phyloP scores from a whole-genome alignment of 2,113 vertebrate genomes.

The Scomber japonicus region DNA sequence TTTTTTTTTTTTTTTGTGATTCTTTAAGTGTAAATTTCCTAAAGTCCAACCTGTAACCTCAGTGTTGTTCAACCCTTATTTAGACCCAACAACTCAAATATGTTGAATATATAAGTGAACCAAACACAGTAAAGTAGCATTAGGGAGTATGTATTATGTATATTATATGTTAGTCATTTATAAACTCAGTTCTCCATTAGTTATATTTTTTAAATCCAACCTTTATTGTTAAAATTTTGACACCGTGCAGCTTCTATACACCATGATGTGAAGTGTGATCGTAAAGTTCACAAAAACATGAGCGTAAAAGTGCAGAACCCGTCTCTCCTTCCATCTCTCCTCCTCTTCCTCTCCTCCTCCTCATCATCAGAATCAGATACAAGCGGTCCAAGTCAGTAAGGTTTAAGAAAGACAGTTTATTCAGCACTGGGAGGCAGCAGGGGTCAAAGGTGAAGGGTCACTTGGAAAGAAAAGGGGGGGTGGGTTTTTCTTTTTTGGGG shows the following conservation, averaged over 20 bases:
- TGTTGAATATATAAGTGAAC: too few species aligned
- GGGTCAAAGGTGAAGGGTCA: slow-evolving; percentile 62
- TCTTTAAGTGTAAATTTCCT: too few species aligned
- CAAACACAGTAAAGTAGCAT: too few species aligned
- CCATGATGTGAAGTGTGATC: background rate
- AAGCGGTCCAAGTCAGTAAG: slow-evolving; percentile 65
- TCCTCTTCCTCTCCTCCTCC: too few species aligned
- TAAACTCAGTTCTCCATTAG: background rate
- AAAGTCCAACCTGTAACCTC: too few species aligned
- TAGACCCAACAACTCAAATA: too few species aligned
- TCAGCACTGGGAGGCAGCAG: slow-evolving; percentile 72
- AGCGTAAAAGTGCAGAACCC: background rate
- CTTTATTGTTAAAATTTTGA: slow-evolving; percentile 1
- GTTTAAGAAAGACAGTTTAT: slow-evolving; percentile 87
- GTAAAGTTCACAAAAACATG: background rate
- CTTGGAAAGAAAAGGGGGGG: slow-evolving; percentile 27
- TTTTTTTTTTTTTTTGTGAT: too few species aligned
- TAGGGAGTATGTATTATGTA: too few species aligned
- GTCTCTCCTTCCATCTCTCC: background rate
- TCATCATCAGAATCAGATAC: slow-evolving; percentile 46
- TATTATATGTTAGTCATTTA: background rate
- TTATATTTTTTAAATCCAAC: background rate
- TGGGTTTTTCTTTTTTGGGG: background rate
- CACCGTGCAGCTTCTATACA: background rate
- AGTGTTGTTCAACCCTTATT: too few species aligned